phyloP scores from a whole-genome alignment of 1,140 invertebrate genomes.

The Atta colombica region DNA sequence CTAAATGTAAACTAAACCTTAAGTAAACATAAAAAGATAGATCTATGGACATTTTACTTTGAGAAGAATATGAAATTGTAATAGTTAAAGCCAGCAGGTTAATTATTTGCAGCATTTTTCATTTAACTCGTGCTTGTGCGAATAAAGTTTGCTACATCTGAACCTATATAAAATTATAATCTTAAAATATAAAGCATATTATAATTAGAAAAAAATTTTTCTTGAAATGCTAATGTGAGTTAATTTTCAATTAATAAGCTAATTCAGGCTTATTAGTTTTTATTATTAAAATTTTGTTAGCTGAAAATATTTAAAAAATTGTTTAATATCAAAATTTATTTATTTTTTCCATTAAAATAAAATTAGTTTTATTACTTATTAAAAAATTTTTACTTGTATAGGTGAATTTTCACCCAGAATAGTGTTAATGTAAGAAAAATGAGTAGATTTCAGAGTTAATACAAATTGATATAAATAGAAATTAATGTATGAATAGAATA shows the following conservation, averaged over 20 bases:
- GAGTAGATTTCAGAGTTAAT: no score
- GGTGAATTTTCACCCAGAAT: no score
- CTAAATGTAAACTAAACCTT: constrained; percentile 56
- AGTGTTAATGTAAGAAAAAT: no score
- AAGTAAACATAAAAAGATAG: constrained; percentile 43
- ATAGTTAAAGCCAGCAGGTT: not conserved
- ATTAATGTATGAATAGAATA: not conserved
- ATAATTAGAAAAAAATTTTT: not conserved
- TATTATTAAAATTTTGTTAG: no score
- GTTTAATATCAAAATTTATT: no score
- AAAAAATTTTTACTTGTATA: no score
- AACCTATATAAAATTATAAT: not conserved
- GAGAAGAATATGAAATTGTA: not conserved
- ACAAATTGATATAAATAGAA: not conserved
- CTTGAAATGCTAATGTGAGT: no score
- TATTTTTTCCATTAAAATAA: no score
- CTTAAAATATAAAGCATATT: not conserved
- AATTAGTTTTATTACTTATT: no score
- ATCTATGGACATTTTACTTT: not conserved
- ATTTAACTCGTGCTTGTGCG: not conserved
- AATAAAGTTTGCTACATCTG: constrained; percentile 2
- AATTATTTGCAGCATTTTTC: not conserved
- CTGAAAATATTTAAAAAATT: no score
- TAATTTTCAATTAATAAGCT: not conserved
- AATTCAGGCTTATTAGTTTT: no score